Evolutionary conservation across 2,797 vertebrate species (phyloP), one percentile per base, ranked within the genome.

Genomic region (Spondyliosoma cantharus): DNA sequence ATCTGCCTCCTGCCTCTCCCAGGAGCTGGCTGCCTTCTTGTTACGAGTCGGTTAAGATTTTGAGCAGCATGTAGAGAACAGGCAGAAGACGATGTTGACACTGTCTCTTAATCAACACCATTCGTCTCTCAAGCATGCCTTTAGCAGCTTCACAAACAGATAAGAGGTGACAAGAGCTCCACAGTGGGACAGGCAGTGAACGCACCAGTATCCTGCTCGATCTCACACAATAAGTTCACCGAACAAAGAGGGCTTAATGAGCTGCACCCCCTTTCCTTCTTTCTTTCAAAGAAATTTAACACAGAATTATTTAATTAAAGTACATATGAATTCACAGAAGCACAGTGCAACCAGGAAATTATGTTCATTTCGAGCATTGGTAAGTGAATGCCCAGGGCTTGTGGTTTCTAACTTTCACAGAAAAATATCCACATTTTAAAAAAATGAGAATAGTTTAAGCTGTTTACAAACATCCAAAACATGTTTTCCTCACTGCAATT

Each of bases 61-160:
- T 27, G 71, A 76, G 71, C 59, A 76, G 70, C 22, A 4, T 56
- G 70, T n/a, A 63, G 65, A 63, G 65, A 78, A 66, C 24, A 78
- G 57, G 59, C 48, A 71, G 56, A 63, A 60, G 71, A 77, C 64
- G 76, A 77, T 70, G 88, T 62, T 67, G 65, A 78, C 76, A 60
- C 66, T 16, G 64, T 79, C 77, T 86, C 78, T 77, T 88, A 87
- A 92, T 92, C 87, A 90, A 85, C 80, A 80, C 76, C 79, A 74
- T 85, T 89, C 68, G 71, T 82, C 78, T 90, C 58, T 54, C 32
- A 15, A 75, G 62, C 74, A 74, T 70, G 84, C 42, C 74, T 86
- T 84, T 46, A 73, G 68, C 78, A 64, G 77, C 57, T 78, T 80
- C 76, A 52, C 63, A 70, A 66, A 76, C 75, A 87, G 82, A 85